Base-by-base conservation (phyloP, 2,113 vertebrate genomes). In the Passer montanus region DNA sequence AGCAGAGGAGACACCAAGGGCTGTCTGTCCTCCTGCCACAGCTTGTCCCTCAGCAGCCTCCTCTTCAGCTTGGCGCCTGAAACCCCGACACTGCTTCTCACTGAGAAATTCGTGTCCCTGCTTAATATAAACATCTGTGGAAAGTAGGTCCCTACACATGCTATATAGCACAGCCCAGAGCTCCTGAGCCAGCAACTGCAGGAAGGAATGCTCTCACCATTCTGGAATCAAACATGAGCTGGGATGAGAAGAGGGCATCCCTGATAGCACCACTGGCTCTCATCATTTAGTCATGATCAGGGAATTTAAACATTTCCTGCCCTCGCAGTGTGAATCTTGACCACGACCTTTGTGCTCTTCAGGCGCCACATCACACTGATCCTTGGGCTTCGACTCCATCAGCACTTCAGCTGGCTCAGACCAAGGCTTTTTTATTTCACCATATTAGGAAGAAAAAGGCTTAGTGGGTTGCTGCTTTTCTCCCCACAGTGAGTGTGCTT, bases 371-470 rank as follows among this genome's bases (percentile, higher is more conserved):
- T 35, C 82, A 97, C 44, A 35, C 80, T 64, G 86, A 89, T 93
- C 53, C 52, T 67, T 62, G 47, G 63, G n/a, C 43, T 93, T 78
- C 11, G 6, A 58, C 62, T 78, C 68, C 58, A 90, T 80, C 78
- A 75, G 73, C 80, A 72, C 92, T 96, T 89, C 66, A 94, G 86
- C 68, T 63, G 59, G 59, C 67, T 78, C 31, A 1, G 80, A 70
- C 27, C 72, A 77, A 53, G 63, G 75, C 68, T 85, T 93, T 93
- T 94, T 76, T 73, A 95, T 92, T 84, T 95, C 77, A 95, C 97
- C 97, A 97, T 97, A 97, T 97, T 96, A 97, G 97, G 97, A 93
- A 92, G 91, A 96, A 97, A 95, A 30, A 93, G 66, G 39, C 56
- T 62, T 92, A 66, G 35, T 3, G 69, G 49, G 28, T 87, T 84